phyloP scores from a whole-genome alignment of 2,888 invertebrate species.

The Copidosoma aretas region DNA sequence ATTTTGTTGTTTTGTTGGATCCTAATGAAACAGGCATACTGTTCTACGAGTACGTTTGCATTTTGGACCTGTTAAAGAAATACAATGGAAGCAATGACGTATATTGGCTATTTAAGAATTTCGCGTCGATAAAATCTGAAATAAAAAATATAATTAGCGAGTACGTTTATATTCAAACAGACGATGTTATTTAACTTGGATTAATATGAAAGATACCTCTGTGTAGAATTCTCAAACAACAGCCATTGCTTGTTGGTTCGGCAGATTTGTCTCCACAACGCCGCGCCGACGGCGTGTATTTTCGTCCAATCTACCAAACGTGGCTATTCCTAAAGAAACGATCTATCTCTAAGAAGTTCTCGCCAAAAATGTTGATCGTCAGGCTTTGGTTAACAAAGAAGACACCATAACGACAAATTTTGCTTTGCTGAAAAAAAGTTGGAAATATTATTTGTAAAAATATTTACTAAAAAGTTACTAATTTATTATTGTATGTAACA shows the following conservation, averaged over 20 bases:
- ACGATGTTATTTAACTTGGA: not conserved
- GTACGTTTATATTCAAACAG: not conserved
- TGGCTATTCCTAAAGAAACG: not conserved
- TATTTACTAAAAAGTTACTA: no score
- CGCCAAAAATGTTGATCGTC: not conserved
- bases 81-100: not conserved
- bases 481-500: no score
- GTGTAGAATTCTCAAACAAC: not conserved
- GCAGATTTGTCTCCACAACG: not conserved
- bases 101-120: not conserved
- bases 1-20: not conserved
- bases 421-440: no score
- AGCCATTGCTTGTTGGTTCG: no score
- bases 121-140: not conserved
- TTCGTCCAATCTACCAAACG: not conserved
- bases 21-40: not conserved
- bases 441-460: no score
- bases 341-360: not conserved
- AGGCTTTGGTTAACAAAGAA: no score
- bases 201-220: not conserved
- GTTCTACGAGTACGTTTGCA: not conserved
- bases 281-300: not conserved
- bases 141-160: not conserved
- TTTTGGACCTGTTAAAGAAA: not conserved
- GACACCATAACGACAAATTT: no score